A percentile compares a stretch with the other conserved stretches of the same genome.
phyloP scores from a whole-genome alignment of 2,113 vertebrate species.

The Prietella phreatophila region DNA sequence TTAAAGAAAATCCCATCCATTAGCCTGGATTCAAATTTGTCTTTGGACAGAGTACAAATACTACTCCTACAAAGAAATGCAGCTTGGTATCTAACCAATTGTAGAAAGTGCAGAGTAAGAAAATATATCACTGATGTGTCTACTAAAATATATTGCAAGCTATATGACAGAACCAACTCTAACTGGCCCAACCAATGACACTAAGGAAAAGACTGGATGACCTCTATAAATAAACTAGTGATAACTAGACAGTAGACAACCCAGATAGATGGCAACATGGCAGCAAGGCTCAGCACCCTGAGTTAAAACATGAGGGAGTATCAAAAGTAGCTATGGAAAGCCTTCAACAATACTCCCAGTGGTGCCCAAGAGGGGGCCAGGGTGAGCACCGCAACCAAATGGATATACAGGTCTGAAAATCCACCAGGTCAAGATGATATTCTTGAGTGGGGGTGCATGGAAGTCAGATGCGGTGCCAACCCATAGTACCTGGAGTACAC shows the following conservation, averaged over 20 bases:
- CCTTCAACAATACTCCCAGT: background rate
- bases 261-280: conserved; percentile 38
- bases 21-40: background rate
- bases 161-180: background rate
- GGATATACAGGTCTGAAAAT: too few relatives aligned
- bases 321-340: background rate
- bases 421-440: too few relatives aligned
- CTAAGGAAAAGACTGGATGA: conserved; percentile 22
- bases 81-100: background rate
- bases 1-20: background rate
- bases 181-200: conserved; percentile 9
- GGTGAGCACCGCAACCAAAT: too few relatives aligned
- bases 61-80: background rate
- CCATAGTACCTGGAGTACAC: too few relatives aligned
- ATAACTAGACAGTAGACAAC: conserved; percentile 28
- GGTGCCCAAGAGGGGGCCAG: too few relatives aligned
- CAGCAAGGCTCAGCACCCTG: conserved; percentile 23
- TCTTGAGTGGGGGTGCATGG: too few relatives aligned
- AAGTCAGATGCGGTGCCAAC: too few relatives aligned
- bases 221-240: conserved; percentile 15
- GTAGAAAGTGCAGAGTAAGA: background rate
- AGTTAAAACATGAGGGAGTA: background rate
- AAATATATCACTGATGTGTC: background rate
- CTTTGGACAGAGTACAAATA: background rate
- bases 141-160: background rate